Conservation (phyloP, 2,888 invertebrate species). For the Neoaliturus tenellus region DNA sequence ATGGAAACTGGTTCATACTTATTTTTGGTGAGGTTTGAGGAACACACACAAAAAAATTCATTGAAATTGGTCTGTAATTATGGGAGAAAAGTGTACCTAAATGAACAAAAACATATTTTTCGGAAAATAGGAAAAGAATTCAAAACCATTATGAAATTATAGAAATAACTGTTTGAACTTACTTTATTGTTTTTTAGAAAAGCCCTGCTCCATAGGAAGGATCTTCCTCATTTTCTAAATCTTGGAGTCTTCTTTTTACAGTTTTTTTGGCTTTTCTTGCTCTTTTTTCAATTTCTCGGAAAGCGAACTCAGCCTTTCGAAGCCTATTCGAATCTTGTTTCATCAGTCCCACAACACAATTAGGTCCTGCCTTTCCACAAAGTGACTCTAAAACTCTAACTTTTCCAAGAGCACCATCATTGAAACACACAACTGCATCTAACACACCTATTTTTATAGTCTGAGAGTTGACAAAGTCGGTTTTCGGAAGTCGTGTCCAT, state of each 20-base stretch:
- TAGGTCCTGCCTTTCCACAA: slow-evolving; percentile 32
- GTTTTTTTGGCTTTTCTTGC: slow-evolving; percentile 1
- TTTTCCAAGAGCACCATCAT: slow-evolving; percentile 36
- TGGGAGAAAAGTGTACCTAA: slow-evolving; percentile 14
- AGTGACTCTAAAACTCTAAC: not conserved
- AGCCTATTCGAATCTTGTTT: slow-evolving; percentile 5
- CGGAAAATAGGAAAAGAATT: slow-evolving; percentile 35
- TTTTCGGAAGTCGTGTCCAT: slow-evolving; percentile 36
- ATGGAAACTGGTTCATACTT: not conserved
- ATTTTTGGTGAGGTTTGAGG: not conserved
- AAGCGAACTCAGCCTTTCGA: not conserved
- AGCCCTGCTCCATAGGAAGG: slow-evolving; percentile 32
- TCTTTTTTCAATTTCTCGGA: slow-evolving; percentile 22
- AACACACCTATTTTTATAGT: slow-evolving; percentile 14
- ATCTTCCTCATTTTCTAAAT: slow-evolving; percentile 10
- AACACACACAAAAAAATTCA: not conserved
- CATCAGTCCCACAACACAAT: slow-evolving; percentile 25
- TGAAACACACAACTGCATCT: slow-evolving; percentile 38
- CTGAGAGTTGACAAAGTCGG: slow-evolving; percentile 36
- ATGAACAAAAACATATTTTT: not conserved
- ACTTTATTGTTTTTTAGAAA: slow-evolving; percentile 16
- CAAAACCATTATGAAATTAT: not conserved
- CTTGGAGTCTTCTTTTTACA: slow-evolving; percentile 36
- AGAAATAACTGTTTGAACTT: not conserved
- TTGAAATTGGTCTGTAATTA: slow-evolving; percentile 7